Evolutionary conservation across 2,888 invertebrate genomes (phyloP), one percentile per base, ranked within the genome.

Genomic region (Hypomecis punctinalis): DNA sequence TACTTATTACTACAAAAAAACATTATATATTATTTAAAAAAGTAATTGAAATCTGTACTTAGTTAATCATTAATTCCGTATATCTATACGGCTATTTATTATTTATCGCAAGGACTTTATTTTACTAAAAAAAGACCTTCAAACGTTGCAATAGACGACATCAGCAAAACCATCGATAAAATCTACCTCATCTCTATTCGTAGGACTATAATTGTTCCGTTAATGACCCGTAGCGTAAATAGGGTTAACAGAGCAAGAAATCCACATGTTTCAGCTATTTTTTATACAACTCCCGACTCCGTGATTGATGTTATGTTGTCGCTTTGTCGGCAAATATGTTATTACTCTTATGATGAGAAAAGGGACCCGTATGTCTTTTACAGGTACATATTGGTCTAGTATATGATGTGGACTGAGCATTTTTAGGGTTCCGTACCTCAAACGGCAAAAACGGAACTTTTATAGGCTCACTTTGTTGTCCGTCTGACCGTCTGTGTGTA

Each of bases 311-410:
- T 46, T 46, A 23, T 36, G 42, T 36, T 49, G 42, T 60, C 23
- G 84, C 83, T 84, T 84, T 84, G 82, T 75, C 86, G 84, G 83
- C 77, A 79, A 82, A 81, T 83, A 85, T 42, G 5, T 40, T 9
- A 47, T 8, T 47, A 47, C 33, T 43, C 7, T 33, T 40, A 40
- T 23, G 63, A 62, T 68, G 68, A 66, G 61, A 68, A 66, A 11
- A 57, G 7, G 39, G 9, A 63, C 54, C 60, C 23, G 47, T 59
- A 37, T 8, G 11, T 8, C 36, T 37, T 11, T 10, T 49, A 1
- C 11, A n/a, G n/a, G n/a, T n/a, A n/a, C n/a, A n/a, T n/a, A n/a
- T n/a, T n/a, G n/a, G n/a, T n/a, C n/a, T n/a, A n/a, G n/a, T n/a
- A n/a, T n/a, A n/a, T n/a, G n/a, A n/a, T n/a, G n/a, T n/a, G n/a